Evolutionary conservation across 2,888 invertebrate genomes (phyloP).

Genomic region (Cyaniris semiargus): DNA sequence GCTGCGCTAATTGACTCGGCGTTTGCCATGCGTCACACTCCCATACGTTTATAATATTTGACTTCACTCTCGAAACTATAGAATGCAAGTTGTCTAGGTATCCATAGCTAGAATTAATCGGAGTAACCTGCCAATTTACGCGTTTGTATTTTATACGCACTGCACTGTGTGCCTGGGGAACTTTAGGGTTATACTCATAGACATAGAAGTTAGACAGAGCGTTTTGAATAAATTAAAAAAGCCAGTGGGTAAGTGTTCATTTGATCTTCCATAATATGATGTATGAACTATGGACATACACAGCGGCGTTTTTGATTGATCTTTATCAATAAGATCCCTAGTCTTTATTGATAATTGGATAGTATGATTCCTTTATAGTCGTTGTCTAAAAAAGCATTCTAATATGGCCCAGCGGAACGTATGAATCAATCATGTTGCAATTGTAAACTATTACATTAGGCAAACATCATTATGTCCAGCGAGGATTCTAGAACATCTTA

Average conservation of each 20-base stretch:
- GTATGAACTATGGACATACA: too few species aligned
- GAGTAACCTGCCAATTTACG: constrained; percentile 41
- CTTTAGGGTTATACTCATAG: constrained; percentile 31
- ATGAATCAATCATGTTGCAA: background rate
- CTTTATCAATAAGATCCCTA: too few species aligned
- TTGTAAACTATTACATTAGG: background rate
- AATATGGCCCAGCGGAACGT: background rate
- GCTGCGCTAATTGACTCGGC: too few species aligned
- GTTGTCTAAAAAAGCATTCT: background rate
- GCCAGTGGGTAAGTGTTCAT: background rate
- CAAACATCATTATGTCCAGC: background rate
- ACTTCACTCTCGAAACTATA: too few species aligned
- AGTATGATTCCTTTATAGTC: background rate
- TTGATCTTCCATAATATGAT: too few species aligned
- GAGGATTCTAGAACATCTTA: background rate
- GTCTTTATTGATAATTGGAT: background rate
- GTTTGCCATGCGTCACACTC: too few species aligned
- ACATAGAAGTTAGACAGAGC: constrained; percentile 27
- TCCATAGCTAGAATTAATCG: constrained; percentile 37
- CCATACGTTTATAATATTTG: too few species aligned
- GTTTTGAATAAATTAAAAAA: background rate
- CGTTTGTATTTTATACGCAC: constrained; percentile 32
- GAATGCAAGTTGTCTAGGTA: background rate
- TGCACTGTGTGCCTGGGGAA: constrained; percentile 33
- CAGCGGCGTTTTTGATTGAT: too few species aligned